These are phyloP conservation scores for Silurus lanzhouensis DNA, from an alignment of 2,797 vertebrate species.

Conservation along the genomic window DNA sequence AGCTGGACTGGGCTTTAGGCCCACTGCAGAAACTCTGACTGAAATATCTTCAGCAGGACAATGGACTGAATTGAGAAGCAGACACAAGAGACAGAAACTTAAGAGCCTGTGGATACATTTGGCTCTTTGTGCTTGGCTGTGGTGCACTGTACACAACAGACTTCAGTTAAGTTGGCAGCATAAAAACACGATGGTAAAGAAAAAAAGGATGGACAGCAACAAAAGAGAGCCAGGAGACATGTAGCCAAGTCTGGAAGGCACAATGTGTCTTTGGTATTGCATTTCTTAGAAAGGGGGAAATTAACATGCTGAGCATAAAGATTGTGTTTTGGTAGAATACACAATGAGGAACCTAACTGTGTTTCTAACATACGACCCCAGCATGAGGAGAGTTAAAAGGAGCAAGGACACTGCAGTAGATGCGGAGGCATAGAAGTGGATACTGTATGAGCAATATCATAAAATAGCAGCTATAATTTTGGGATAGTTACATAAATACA, in stretches of 20 bases:
- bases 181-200: conserved; percentile 5
- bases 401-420: conserved; percentile 5
- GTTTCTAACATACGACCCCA: background rate
- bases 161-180: conserved; percentile 12
- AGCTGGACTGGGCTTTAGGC: conserved; percentile 43
- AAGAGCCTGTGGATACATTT: conserved; percentile 38
- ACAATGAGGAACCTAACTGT: conserved; percentile 5
- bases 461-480: conserved; percentile 14
- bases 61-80: conserved; percentile 45
- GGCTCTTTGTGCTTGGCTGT: conserved; percentile 29
- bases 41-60: conserved; percentile 50
- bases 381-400: background rate
- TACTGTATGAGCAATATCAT: background rate
- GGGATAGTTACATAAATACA: background rate
- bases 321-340: conserved; percentile 11
- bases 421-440: background rate
- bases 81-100: conserved; percentile 32
- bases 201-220: conserved; percentile 6
- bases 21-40: conserved; percentile 23
- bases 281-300: conserved; percentile 3
- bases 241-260: conserved; percentile 17
- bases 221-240: conserved; percentile 6
- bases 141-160: conserved; percentile 22
- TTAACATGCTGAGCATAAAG: conserved; percentile 23
- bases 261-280: background rate